Evolutionary conservation across 2,797 vertebrate genomes (phyloP).

Genomic region (Phrynocephalus vlangalii): DNA sequence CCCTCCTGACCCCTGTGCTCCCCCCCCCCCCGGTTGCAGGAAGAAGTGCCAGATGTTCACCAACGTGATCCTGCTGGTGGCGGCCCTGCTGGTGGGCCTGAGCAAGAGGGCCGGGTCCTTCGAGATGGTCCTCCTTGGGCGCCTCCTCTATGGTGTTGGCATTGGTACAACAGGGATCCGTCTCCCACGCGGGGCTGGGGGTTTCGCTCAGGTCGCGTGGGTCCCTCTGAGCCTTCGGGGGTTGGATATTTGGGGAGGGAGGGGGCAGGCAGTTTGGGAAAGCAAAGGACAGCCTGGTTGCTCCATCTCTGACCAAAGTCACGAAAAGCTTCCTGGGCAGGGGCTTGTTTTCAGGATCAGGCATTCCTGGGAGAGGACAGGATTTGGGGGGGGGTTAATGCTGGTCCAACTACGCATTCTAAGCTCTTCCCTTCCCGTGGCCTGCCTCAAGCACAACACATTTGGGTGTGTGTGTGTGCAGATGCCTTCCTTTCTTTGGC

Average conservation of each 20-base stretch:
- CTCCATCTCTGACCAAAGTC: not conserved
- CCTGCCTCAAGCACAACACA: too few relatives aligned
- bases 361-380: not conserved
- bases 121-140: conserved; percentile 91
- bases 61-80: conserved; percentile 86
- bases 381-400: too few relatives aligned
- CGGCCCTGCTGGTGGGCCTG: conserved; percentile 82
- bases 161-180: conserved; percentile 77
- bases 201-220: too few relatives aligned
- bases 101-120: conserved; percentile 87
- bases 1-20: not conserved
- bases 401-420: too few relatives aligned
- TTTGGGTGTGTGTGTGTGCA: too few relatives aligned
- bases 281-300: too few relatives aligned
- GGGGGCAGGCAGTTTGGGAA: too few relatives aligned
- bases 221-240: too few relatives aligned
- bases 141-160: conserved; percentile 88
- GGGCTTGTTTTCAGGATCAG: not conserved
- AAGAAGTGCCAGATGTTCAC: conserved; percentile 91
- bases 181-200: too few relatives aligned
- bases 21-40: conserved; percentile 68
- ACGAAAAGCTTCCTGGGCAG: not conserved
- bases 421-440: too few relatives aligned
- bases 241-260: too few relatives aligned
- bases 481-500: too few relatives aligned